phyloP scores from a whole-genome alignment of 2,888 invertebrate species.

The Corbicula japonica region DNA sequence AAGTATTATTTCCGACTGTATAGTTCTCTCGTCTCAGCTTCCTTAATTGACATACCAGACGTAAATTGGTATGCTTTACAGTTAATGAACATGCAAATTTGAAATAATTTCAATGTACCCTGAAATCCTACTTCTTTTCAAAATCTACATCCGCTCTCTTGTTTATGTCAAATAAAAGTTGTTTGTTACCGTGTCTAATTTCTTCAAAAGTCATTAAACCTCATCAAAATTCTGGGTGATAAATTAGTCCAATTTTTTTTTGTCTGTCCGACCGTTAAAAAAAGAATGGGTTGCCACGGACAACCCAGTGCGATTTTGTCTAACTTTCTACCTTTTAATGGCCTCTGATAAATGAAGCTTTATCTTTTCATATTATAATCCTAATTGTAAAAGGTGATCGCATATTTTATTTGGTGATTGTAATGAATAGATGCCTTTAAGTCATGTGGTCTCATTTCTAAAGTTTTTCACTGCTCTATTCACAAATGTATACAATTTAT shows the following conservation, averaged over 20 bases:
- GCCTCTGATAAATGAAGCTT: constrained; percentile 54
- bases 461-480: constrained; percentile 53
- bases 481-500: constrained; percentile 72
- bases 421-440: constrained; percentile 68
- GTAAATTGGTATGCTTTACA: not conserved
- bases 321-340: constrained; percentile 63
- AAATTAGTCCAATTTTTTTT: constrained; percentile 26
- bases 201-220: constrained; percentile 48
- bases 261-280: constrained; percentile 48
- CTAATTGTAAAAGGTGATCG: constrained; percentile 73
- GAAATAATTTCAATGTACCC: constrained; percentile 17
- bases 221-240: constrained; percentile 50
- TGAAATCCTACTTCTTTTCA: constrained; percentile 8
- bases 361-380: constrained; percentile 78
- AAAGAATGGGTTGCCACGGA: constrained; percentile 66
- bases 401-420: constrained; percentile 74
- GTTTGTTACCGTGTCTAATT: constrained; percentile 33
- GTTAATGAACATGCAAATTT: constrained; percentile 26
- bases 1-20: not conserved
- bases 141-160: constrained; percentile 31
- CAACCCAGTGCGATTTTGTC: constrained; percentile 63
- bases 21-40: not conserved
- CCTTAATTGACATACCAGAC: constrained; percentile 2
- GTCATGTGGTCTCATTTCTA: constrained; percentile 45
- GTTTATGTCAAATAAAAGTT: constrained; percentile 30